A percentile compares a stretch with the other conserved stretches of the same genome.
Conservation (phyloP, 1,140 invertebrate genomes). For the Sesamia nonagrioides region DNA sequence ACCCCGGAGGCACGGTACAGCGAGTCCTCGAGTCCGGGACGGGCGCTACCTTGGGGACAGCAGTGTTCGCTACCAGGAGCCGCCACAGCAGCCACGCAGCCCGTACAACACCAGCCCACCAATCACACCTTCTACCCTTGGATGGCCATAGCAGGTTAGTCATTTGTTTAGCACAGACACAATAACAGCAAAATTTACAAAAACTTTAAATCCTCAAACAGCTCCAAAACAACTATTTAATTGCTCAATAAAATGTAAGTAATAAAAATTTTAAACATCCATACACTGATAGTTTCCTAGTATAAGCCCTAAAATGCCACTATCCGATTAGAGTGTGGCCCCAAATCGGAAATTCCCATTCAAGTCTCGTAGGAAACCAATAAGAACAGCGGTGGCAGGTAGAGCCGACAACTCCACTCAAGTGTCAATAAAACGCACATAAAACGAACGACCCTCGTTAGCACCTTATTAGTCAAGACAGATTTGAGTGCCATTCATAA, state of each 20-base stretch:
- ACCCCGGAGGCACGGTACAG: conserved; percentile 94
- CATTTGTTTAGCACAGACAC: conserved; percentile 33
- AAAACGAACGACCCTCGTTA: conserved; percentile 81
- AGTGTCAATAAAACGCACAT: conserved; percentile 82
- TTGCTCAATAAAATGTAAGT: conserved; percentile 49
- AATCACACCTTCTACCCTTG: conserved; percentile 98
- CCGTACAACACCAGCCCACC: conserved; percentile 95
- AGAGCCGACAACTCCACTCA: conserved; percentile 62
- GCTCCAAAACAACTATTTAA: conserved; percentile 30
- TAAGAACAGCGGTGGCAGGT: conserved; percentile 71
- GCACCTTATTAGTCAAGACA: conserved; percentile 79
- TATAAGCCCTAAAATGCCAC: conserved; percentile 63
- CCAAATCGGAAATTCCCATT: conserved; percentile 49
- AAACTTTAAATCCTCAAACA: conserved; percentile 25
- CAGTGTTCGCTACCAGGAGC: conserved; percentile 93
- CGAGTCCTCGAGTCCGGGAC: conserved; percentile 91
- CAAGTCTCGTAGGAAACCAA: conserved; percentile 70
- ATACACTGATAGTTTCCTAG: conserved; percentile 9
- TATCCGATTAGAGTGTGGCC: conserved; percentile 30
- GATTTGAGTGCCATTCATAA: conserved; percentile 75
- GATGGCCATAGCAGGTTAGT: conserved; percentile 99
- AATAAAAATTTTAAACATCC: conserved; percentile 46
- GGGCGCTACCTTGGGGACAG: conserved; percentile 91
- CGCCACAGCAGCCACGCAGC: conserved; percentile 93
- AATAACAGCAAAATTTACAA: conserved; percentile 26